These are phyloP conservation scores for Autographa gamma DNA, from an alignment of 2,888 invertebrate species.

Conservation along the genomic window DNA sequence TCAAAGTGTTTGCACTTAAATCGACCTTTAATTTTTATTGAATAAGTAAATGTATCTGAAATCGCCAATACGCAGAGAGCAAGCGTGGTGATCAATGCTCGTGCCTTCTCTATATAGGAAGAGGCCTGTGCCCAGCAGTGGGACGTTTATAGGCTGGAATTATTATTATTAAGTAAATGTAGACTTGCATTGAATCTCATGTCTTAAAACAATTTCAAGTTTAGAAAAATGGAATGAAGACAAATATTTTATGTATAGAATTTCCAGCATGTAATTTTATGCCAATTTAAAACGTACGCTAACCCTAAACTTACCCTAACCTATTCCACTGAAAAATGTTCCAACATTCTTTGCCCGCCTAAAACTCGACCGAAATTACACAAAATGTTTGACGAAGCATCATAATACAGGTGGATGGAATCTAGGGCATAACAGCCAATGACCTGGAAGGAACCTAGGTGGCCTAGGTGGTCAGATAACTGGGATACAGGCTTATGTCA, in stretches of 20 bases:
- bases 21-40: no score
- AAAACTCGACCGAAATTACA: slow-evolving; percentile 24
- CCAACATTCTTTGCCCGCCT: not conserved
- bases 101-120: no score
- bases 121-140: no score
- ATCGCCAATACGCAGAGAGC: no score
- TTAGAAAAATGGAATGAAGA: not conserved
- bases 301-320: not conserved
- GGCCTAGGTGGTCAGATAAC: slow-evolving; percentile 54
- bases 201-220: not conserved
- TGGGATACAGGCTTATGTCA: slow-evolving; percentile 44
- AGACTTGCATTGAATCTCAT: not conserved
- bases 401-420: slow-evolving; percentile 40
- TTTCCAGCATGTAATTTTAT: no score
- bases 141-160: no score
- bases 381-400: slow-evolving; percentile 29
- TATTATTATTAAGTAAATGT: not conserved
- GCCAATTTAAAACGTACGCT: not conserved
- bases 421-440: slow-evolving; percentile 53
- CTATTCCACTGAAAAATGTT: not conserved
- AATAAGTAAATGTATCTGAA: not conserved
- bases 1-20: no score
- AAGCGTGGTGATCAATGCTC: no score
- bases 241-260: no score
- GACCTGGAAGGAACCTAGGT: slow-evolving; percentile 58